phyloP scores from a whole-genome alignment of 2,797 vertebrate genomes.

The Brachymystax lenok region DNA sequence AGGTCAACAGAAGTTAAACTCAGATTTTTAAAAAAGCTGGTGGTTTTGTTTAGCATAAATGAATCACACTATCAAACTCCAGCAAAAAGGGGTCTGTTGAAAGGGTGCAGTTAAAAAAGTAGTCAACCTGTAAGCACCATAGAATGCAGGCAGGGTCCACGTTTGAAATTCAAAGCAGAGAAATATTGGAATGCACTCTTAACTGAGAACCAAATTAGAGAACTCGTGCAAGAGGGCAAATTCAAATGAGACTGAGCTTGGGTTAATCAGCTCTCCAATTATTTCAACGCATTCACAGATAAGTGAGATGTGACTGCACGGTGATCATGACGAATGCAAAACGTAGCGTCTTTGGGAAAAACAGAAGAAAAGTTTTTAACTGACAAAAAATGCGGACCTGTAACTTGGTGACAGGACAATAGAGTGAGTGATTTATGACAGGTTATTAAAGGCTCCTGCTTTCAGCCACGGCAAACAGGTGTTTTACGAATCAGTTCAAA shows the following conservation, averaged over 20 bases:
- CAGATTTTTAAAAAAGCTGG: slow-evolving; percentile 47
- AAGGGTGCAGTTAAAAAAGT: slow-evolving; percentile 53
- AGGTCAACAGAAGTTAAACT: slow-evolving; percentile 61
- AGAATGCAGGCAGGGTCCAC: slow-evolving; percentile 32
- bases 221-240: slow-evolving; percentile 29
- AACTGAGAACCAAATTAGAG: slow-evolving; percentile 37
- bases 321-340: background rate
- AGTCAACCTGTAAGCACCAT: slow-evolving; percentile 39
- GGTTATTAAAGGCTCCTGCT: slow-evolving; percentile 72
- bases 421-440: slow-evolving; percentile 75
- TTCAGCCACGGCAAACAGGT: slow-evolving; percentile 75
- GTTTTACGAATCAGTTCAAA: slow-evolving; percentile 67
- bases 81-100: slow-evolving; percentile 48
- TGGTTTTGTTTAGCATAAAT: slow-evolving; percentile 39
- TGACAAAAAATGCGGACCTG: slow-evolving; percentile 64
- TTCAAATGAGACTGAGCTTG: slow-evolving; percentile 27
- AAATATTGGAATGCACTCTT: slow-evolving; percentile 43
- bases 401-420: slow-evolving; percentile 77
- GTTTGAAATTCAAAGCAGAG: slow-evolving; percentile 40
- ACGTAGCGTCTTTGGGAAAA: background rate
- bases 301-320: background rate
- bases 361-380: slow-evolving; percentile 58
- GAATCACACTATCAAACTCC: slow-evolving; percentile 56
- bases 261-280: background rate
- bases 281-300: background rate